phyloP scores from a whole-genome alignment of 2,113 vertebrate species.

The Craseonycteris thonglongyai region DNA sequence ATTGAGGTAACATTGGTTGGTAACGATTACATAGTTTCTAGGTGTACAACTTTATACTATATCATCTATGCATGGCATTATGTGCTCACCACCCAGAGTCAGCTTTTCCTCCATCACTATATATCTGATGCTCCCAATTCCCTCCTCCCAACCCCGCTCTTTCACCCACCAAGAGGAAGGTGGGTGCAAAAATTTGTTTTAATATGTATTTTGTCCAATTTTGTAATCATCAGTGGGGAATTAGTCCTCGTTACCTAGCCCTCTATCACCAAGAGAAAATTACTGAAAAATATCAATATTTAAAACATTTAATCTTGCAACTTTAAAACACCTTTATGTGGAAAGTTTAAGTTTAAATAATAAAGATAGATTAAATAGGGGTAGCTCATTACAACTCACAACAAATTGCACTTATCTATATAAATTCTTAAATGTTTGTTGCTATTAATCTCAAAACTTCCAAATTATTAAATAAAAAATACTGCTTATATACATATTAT shows the following conservation, averaged over 20 bases:
- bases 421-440: not conserved
- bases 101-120: too few species aligned
- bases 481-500: not conserved
- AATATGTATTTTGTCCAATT: not conserved
- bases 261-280: not conserved
- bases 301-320: not conserved
- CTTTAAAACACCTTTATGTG: not conserved
- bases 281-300: not conserved
- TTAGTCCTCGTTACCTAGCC: not conserved
- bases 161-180: too few species aligned
- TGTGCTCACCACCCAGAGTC: too few species aligned
- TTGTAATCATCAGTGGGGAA: not conserved
- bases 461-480: conserved; percentile 27
- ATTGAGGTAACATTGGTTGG: too few species aligned
- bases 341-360: not conserved
- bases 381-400: not conserved
- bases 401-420: not conserved
- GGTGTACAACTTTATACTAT: too few species aligned
- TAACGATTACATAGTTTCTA: too few species aligned
- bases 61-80: too few species aligned
- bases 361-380: not conserved
- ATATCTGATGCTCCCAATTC: too few species aligned
- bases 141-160: too few species aligned
- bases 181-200: not conserved
- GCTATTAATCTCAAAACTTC: not conserved